Base-by-base conservation (phyloP, 2,888 invertebrate species). In the Thysanoteuthis rhombus region DNA sequence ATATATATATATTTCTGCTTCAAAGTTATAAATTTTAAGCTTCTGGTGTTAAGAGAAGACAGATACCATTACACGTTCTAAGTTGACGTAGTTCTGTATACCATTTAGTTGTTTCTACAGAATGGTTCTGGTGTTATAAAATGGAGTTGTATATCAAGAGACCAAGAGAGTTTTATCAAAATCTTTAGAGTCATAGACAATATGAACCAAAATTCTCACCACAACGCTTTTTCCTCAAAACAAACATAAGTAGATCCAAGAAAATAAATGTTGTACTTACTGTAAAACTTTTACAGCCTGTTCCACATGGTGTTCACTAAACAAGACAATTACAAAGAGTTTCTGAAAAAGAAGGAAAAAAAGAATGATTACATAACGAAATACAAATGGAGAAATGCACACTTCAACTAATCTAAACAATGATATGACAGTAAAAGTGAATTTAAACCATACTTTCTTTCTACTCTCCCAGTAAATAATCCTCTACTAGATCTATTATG, bases 231-330 rank as follows among this genome's bases (percentile, higher is more conserved):
- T 2, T 38, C n/a, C 36, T 32, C 39, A 38, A 52, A 52, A 52
- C 25, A 52, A 47, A 6, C 22, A 22, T 22, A 52, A 52, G 25
- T 22, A 45, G 45, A 52, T 52, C 52, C 22, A 47, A 93, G 12
- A 45, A 19, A 94, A 90, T 92, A 40, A 39, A 38, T 90, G 40
- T 42, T 42, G 12, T 45, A 96, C 97, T 96, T 94, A 97, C 97
- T 96, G 97, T 94, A 97, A 96, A n/a, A 97, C 95, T 93, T 96
- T 95, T 36, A 98, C 96, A 47, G 97, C 96, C 94, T 96, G 96
- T 93, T 98, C 98, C 94, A 99, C 98, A 95, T 99, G 98, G 94
- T 98, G 98, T 97, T 99, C 99, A 97, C 99, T 97, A 95, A 97
- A 97, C 93, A 96, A 95, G 95, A 97, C 97, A 94, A 97, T 97